Base-by-base conservation (phyloP, 2,113 vertebrate species). In the Dicaeum eximium region DNA sequence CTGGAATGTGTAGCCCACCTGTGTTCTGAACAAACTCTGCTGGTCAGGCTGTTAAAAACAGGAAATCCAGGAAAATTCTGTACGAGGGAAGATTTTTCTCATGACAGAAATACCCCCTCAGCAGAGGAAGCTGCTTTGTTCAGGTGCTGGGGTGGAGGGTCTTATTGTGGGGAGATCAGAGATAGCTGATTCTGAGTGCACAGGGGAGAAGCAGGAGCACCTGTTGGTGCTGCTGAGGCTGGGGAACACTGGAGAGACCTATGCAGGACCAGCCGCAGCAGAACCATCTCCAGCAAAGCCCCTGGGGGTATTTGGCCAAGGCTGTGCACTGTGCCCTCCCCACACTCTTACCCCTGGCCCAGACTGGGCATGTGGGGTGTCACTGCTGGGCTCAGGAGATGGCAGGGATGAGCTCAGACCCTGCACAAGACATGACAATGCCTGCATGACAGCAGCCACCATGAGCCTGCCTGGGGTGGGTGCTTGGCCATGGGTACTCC, bases 401-500 rank as follows among this genome's bases (percentile, higher is more conserved):
- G 31, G 37, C 62, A 61, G 25, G 20, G 42, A 13, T 22, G 47
- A 19, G 31, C 27, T 21, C 47, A 47, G 60, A 64, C 11, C 20
- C 61, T 40, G 15, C 2, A 2, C 13, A 16, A 37, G 31, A 18
- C 71, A 21, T 21, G 11, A 15, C 5, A 4, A 27, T 19, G 61
- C 31, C 71, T 48, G 20, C 0, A 45, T 38, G 61, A 45, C 1
- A 25, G 23, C 22, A 58, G 44, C 23, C 28, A 21, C 33, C 48
- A 9, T 0, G 7, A 73, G 25, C 22, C 48, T 40, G n/a, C n/a
- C 8, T 1, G 1, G 18, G 28, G 10, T 23, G 21, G 17, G 13
- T 37, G 65, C n/a, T 9, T 1, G 1, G 70, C 2, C 0, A 6
- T 3, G 33, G 35, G 31, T 50, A 17, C 22, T 74, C 61, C 38